phyloP scores from a whole-genome alignment of 2,113 vertebrate species.

The Aphelocoma coerulescens region DNA sequence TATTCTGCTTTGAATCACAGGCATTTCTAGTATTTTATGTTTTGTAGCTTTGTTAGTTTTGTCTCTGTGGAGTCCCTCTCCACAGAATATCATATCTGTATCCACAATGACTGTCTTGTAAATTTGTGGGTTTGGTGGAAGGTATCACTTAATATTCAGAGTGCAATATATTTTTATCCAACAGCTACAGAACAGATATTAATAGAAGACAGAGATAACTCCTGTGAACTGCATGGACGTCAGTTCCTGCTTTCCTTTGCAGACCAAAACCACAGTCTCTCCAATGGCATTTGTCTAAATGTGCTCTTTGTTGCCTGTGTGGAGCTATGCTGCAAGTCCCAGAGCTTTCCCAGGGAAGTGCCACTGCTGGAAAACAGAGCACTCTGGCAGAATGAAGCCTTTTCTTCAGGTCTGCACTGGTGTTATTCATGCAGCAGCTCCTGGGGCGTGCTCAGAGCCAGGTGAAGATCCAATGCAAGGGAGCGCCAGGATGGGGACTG shows the following conservation, averaged over 20 bases:
- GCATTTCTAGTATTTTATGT: neutral
- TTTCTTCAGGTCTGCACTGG: neutral
- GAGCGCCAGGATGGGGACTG: neutral
- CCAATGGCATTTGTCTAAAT: neutral
- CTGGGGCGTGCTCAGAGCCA: neutral
- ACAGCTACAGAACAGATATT: neutral
- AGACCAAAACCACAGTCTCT: neutral
- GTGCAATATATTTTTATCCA: neutral
- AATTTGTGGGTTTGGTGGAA: neutral
- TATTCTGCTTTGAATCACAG: neutral
- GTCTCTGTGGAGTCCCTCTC: neutral
- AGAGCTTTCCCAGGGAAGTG: neutral
- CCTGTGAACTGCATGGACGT: neutral
- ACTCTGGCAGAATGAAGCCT: neutral
- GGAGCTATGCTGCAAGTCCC: neutral
- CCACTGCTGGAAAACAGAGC: neutral
- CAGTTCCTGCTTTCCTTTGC: neutral
- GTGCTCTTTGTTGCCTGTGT: neutral
- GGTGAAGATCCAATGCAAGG: neutral
- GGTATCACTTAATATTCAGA: neutral
- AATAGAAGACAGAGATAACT: neutral
- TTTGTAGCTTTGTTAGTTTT: neutral
- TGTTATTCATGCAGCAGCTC: neutral
- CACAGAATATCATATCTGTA: neutral
- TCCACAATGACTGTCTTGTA: neutral